phyloP scores from a whole-genome alignment of 1,140 invertebrate species.

The Drosophila punjabiensis region DNA sequence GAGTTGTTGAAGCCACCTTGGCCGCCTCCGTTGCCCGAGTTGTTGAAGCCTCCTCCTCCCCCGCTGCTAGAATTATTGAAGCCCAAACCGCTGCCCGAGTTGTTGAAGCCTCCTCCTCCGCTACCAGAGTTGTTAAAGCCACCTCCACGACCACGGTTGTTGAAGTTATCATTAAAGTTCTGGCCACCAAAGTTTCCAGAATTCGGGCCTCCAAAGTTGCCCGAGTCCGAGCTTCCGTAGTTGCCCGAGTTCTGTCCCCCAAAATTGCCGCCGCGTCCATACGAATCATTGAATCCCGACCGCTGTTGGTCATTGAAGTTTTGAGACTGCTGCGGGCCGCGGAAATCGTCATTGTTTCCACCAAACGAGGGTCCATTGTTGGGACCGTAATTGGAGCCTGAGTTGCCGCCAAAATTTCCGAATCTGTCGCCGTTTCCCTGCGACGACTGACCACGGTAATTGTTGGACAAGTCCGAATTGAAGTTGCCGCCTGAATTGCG shows the following conservation, averaged over 20 bases:
- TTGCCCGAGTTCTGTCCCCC: constrained; percentile 12
- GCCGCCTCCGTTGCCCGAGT: background rate
- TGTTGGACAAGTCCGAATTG: background rate
- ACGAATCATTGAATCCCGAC: constrained; percentile 15
- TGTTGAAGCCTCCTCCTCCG: constrained; percentile 15
- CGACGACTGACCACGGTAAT: constrained; percentile 13
- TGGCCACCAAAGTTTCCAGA: constrained; percentile 15
- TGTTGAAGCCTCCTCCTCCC: constrained; percentile 10
- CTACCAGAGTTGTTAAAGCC: constrained; percentile 5
- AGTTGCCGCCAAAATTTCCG: constrained; percentile 14
- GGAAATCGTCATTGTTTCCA: constrained; percentile 28
- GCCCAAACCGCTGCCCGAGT: background rate
- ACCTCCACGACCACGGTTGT: background rate
- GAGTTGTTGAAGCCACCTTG: constrained; percentile 3
- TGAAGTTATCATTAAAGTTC: constrained; percentile 23
- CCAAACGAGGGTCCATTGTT: constrained; percentile 9
- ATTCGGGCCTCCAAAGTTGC: background rate
- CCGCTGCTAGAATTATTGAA: constrained; percentile 10
- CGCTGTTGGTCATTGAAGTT: constrained; percentile 24
- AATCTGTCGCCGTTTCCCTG: constrained; percentile 19
- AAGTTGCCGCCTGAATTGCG: constrained; percentile 1
- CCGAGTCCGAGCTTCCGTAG: background rate
- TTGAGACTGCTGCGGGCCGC: constrained; percentile 5
- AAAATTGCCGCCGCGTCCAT: constrained; percentile 29
- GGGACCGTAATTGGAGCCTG: background rate